These are phyloP conservation scores for Actinernus sp. DNA, from an alignment of 92 coral and sea anemone genomes.

Conservation along the genomic window DNA sequence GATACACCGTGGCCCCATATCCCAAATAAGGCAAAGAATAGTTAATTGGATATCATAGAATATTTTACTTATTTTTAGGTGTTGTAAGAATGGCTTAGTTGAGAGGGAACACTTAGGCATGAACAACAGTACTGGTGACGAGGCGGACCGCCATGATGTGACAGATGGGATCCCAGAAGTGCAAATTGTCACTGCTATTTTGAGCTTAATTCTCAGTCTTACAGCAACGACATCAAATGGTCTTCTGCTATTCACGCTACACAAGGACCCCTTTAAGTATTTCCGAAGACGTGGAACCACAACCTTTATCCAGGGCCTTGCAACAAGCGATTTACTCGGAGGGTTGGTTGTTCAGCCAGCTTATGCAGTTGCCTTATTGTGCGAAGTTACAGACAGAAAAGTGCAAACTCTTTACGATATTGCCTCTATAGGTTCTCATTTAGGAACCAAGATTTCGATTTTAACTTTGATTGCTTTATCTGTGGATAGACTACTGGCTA, in stretches of 20 bases:
- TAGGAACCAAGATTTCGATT: slow-evolving; percentile 68
- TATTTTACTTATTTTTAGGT: too few relatives aligned
- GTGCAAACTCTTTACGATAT: slow-evolving; percentile 15
- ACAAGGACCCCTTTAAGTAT: slow-evolving; percentile 65
- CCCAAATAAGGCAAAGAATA: too few relatives aligned
- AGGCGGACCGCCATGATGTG: not conserved
- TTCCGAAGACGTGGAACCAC: slow-evolving; percentile 60
- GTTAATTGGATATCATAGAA: too few relatives aligned
- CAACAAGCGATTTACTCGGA: slow-evolving; percentile 65
- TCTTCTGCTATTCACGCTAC: slow-evolving; percentile 61
- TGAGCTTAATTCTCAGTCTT: slow-evolving; percentile 57
- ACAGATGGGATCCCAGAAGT: not conserved
- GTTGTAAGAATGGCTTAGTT: too few relatives aligned
- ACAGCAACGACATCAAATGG: slow-evolving; percentile 58
- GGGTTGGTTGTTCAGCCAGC: slow-evolving; percentile 52
- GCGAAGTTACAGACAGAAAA: slow-evolving; percentile 11
- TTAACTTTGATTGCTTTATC: slow-evolving; percentile 64
- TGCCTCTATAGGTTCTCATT: slow-evolving; percentile 48
- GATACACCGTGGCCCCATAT: too few relatives aligned
- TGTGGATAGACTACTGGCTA: slow-evolving; percentile 62
- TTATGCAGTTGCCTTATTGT: slow-evolving; percentile 50
- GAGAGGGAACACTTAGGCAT: not conserved
- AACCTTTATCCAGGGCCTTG: slow-evolving; percentile 53
- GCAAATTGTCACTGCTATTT: slow-evolving; percentile 41
- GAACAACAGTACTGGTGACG: not conserved